These are phyloP conservation scores for Rachycentron canadum DNA, from an alignment of 2,797 vertebrate species.

Conservation along the genomic window DNA sequence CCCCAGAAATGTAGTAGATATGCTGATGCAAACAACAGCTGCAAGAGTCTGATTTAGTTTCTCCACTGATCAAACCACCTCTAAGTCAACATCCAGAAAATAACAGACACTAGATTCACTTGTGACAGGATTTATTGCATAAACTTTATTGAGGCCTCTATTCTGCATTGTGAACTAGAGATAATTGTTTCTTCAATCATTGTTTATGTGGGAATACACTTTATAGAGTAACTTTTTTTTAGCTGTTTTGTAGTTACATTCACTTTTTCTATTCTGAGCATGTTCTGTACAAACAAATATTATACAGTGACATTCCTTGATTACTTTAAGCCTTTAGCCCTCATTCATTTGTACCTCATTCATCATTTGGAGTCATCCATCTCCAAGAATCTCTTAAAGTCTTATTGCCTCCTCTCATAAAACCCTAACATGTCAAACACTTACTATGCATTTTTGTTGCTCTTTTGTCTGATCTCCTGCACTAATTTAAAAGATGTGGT, in stretches of 20 bases:
- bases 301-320: too few species aligned
- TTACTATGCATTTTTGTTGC: too few species aligned
- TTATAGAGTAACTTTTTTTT: background rate
- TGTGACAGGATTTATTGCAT: too few species aligned
- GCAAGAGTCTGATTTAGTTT: background rate
- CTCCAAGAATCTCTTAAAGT: too few species aligned
- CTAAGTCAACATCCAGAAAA: background rate
- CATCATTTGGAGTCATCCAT: too few species aligned
- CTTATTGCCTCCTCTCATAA: too few species aligned
- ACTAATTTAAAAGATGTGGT: too few species aligned
- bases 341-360: too few species aligned
- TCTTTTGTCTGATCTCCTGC: too few species aligned
- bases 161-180: background rate
- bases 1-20: background rate
- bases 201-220: slow-evolving; percentile 5
- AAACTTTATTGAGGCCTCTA: background rate
- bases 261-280: background rate
- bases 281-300: background rate
- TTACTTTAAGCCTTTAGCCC: too few species aligned
- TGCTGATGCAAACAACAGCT: background rate
- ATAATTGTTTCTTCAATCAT: background rate
- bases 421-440: too few species aligned
- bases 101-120: too few species aligned
- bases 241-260: background rate
- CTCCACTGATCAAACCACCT: background rate